Evolutionary conservation across 2,113 vertebrate species (phyloP).

Genomic region (Pollimyrus isidori): DNA sequence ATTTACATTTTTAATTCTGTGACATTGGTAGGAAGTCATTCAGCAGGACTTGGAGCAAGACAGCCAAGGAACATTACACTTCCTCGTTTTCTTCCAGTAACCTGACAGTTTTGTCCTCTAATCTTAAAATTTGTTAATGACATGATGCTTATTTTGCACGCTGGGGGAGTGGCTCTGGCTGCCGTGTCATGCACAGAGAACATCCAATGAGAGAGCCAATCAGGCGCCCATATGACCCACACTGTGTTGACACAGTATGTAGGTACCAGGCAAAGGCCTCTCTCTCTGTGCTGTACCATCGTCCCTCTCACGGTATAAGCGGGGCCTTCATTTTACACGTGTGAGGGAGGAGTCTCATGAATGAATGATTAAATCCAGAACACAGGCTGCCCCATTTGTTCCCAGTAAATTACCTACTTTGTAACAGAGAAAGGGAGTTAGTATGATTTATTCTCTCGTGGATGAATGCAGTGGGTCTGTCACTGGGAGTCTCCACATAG

Average conservation of each 20-base stretch:
- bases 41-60: background rate
- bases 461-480: background rate
- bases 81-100: background rate
- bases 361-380: background rate
- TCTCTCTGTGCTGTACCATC: background rate
- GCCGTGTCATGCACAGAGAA: background rate
- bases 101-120: background rate
- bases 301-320: background rate
- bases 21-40: background rate
- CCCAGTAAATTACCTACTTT: background rate
- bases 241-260: background rate
- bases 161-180: background rate
- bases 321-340: background rate
- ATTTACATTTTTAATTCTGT: constrained; percentile 31
- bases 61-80: background rate
- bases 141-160: background rate
- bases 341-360: background rate
- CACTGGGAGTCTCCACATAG: background rate
- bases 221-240: background rate
- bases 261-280: background rate
- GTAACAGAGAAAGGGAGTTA: constrained; percentile 16
- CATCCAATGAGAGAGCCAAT: background rate
- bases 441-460: background rate
- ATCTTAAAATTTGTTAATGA: background rate
- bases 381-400: background rate